phyloP scores from a whole-genome alignment of 2,113 vertebrate species.

The Phylloscopus whistleri region DNA sequence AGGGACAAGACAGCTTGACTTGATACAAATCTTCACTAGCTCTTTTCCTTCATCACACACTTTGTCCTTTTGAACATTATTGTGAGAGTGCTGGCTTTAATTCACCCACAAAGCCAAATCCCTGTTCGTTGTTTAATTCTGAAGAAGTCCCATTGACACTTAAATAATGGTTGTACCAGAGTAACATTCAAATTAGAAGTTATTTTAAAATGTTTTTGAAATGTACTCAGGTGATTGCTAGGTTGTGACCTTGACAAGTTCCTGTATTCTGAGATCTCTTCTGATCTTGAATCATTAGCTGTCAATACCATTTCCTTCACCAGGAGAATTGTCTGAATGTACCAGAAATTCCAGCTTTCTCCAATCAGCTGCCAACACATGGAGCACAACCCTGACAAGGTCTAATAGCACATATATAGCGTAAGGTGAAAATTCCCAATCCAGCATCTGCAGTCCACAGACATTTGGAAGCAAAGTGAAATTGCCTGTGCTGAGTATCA shows the following conservation, averaged over 20 bases:
- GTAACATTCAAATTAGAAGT: background rate
- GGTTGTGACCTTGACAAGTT: background rate
- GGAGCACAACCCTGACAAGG: background rate
- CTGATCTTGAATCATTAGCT: background rate
- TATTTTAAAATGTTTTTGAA: background rate
- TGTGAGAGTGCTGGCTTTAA: background rate
- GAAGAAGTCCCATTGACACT: accelerated
- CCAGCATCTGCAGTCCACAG: background rate
- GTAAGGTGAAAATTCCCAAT: background rate
- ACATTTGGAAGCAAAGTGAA: background rate
- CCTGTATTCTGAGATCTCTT: background rate
- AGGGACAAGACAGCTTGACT: background rate
- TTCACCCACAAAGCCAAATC: background rate
- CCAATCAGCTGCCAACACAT: background rate
- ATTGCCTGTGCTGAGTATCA: background rate
- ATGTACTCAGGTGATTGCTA: background rate
- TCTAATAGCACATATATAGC: background rate
- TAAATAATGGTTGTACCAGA: background rate
- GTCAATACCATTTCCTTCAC: background rate
- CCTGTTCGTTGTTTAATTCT: background rate
- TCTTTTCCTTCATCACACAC: background rate
- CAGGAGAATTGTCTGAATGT: background rate
- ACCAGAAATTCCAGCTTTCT: background rate
- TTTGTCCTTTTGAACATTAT: background rate
- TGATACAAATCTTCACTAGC: background rate